These are phyloP conservation scores for Phoenicopterus ruber DNA, from an alignment of 2,113 vertebrate genomes.

Conservation along the genomic window DNA sequence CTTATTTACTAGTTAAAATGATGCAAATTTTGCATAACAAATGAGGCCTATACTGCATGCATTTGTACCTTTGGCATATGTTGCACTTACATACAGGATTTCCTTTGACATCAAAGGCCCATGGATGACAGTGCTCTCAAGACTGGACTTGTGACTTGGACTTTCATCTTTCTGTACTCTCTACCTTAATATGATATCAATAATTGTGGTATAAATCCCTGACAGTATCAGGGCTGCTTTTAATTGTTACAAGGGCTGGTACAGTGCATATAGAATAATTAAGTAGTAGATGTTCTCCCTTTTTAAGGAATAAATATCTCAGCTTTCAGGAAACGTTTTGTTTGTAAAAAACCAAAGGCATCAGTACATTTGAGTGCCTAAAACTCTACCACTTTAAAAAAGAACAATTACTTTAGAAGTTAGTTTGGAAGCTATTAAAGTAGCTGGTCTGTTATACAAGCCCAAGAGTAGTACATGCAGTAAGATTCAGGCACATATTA, in stretches of 20 bases:
- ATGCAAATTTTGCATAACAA: neutral
- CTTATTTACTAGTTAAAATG: neutral
- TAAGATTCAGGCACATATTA: neutral
- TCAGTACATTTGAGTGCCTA: neutral
- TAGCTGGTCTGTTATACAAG: neutral
- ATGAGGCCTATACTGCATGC: neutral
- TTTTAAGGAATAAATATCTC: neutral
- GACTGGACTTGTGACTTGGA: neutral
- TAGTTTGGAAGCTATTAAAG: neutral
- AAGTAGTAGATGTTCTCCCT: neutral
- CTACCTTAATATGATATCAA: neutral
- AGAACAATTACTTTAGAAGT: neutral
- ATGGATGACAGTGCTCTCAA: neutral
- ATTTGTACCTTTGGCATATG: neutral
- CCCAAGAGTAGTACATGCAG: neutral
- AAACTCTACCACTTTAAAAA: neutral
- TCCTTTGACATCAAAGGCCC: neutral
- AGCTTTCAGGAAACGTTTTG: neutral
- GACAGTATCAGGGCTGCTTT: neutral
- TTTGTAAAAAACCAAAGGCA: neutral
- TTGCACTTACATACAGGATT: neutral
- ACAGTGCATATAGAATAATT: neutral
- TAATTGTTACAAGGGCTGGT: neutral
- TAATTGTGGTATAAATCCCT: neutral
- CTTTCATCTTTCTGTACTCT: neutral